Base-by-base conservation (phyloP, 1,140 invertebrate species). In the Zaprionus davidi region DNA sequence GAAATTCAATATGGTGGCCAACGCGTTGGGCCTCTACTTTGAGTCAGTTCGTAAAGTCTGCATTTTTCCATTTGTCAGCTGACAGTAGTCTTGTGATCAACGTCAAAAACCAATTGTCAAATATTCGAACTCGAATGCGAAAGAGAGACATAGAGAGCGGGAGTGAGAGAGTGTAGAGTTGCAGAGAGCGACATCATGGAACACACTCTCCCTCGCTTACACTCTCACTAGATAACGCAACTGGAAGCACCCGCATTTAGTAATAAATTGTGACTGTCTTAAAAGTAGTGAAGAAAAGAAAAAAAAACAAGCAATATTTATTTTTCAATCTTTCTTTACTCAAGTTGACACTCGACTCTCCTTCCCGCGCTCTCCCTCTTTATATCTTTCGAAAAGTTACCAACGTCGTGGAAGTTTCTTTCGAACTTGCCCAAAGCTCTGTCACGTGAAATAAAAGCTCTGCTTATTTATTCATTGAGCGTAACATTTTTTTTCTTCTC, bases 401-500 rank as follows among this genome's bases (percentile, higher is more conserved):
- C 53, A 64, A 60, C 46, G 36, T 78, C 24, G 66, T 71, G 58
- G 55, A 64, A 71, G 72, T 81, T 59, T 57, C n/a, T 71, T 90
- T 90, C 86, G 86, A 90, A 85, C 82, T 90, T 80, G 53, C 55
- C 44, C 36, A 85, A 90, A 90, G 86, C 86, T 90, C 60, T 76
- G 82, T 90, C 86, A 90, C 86, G 86, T 90, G 86, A 90, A 90
- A 71, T 62, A 53, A 90, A 90, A 90, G 86, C 86, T 90, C 74
- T 90, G 56, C 59, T 68, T 78, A 78, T 69, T 69, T 57, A 79
- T 74, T 75, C 46, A 57, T 41, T 46, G 22, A 51, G 70, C 58
- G 53, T 60, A 63, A 68, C 36, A 44, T 24, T 71, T 63, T 22
- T 44, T 22, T 44, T 46, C 17, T 46, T 53, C 28, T 41, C 2